Evolutionary conservation across 2,797 vertebrate genomes (phyloP), one percentile per base, ranked within the genome.

Genomic region (Ceyx erithaca): DNA sequence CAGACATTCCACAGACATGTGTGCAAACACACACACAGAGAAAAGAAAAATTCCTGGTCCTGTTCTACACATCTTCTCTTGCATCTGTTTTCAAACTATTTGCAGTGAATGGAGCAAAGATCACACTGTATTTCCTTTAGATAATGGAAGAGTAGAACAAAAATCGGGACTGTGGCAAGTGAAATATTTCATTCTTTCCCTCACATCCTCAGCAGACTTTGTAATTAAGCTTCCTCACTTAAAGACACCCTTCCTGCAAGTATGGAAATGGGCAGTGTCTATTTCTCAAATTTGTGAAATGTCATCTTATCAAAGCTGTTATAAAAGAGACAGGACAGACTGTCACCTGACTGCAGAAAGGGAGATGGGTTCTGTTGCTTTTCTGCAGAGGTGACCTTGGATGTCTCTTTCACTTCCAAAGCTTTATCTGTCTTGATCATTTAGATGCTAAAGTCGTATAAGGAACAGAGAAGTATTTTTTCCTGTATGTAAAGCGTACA

Each of bases 221-320:
- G 70, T 87, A 81, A 87, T 88, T 87, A 81, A 86, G 85, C 85
- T 94, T 96, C 87, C 77, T 88, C 54, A 90, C 57, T 70, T 72
- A 77, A 95, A 78, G 82, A 92, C 73, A 87, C 28, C 35, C 82
- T 91, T 91, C 87, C 93, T 92, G 77, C 82, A 86, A 90, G 45
- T 33, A 64, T 92, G 82, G 80, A 88, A 95, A 93, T 61, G 67
- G 80, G 80, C 43, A 90, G 75, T 2, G 22, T 83, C 77, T 87
- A 72, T 78, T 92, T 81, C 89, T 83, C 23, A 3, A 55, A 72
- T 79, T 84, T 85, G 48, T 57, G 70, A 87, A 91, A 87, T 57
- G 55, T 83, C 66, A 73, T 85, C 55, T 89, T 79, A 59, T 51
- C 16, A 11, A 76, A 81, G 66, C 73, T 84, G 62, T n/a, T 93